A percentile compares a stretch with the other conserved stretches of the same genome.
phyloP scores from a whole-genome alignment of 2,797 vertebrate species.

The Esox lucius region DNA sequence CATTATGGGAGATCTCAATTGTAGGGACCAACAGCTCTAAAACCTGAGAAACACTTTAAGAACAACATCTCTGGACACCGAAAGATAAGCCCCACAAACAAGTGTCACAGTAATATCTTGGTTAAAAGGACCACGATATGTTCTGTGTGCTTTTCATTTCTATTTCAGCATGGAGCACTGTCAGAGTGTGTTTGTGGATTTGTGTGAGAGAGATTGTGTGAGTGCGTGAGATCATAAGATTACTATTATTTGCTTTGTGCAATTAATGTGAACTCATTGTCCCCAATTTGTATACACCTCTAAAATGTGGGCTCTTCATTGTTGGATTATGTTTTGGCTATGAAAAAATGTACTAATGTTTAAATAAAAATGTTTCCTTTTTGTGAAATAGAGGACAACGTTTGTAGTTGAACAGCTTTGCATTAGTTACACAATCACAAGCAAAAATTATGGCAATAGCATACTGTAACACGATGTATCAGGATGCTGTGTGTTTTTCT shows the following conservation, averaged over 20 bases:
- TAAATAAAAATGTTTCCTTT: background rate
- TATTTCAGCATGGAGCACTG: background rate
- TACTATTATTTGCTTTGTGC: slow-evolving; percentile 3
- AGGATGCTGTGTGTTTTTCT: background rate
- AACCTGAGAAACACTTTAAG: slow-evolving; percentile 29
- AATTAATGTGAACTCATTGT: background rate
- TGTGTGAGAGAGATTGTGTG: slow-evolving; percentile 13
- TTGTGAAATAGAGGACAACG: background rate
- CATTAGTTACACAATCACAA: background rate
- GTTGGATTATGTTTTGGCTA: background rate
- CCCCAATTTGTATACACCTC: background rate
- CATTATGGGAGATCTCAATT: background rate
- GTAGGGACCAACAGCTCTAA: slow-evolving; percentile 20
- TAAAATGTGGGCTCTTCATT: background rate
- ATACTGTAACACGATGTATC: background rate
- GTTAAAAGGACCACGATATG: background rate
- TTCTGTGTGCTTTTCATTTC: background rate
- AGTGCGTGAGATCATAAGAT: background rate
- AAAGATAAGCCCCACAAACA: slow-evolving; percentile 25
- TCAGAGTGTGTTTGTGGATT: background rate
- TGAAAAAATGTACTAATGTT: background rate
- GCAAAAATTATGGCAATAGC: background rate
- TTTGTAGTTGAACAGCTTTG: background rate
- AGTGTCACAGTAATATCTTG: slow-evolving; percentile 8
- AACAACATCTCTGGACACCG: slow-evolving; percentile 23